A percentile compares a stretch with the other conserved stretches of the same genome.
Conservation (phyloP, 2,113 vertebrate genomes). For the Scomber colias region DNA sequence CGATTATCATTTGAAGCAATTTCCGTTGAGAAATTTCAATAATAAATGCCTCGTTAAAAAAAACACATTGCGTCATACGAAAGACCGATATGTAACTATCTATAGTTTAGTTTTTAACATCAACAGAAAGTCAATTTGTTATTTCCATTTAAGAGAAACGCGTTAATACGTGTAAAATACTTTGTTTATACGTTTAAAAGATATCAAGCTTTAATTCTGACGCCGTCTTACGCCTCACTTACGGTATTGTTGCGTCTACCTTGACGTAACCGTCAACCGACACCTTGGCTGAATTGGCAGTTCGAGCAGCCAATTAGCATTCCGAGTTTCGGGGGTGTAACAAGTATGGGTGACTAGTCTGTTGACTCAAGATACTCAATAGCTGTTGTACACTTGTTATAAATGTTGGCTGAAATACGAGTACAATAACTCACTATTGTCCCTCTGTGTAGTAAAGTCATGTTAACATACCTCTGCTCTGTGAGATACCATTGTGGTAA, state of each 20-base stretch:
- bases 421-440: background rate
- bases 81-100: rapidly evolving
- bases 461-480: too few species aligned
- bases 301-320: constrained; percentile 18
- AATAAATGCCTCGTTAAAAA: constrained; percentile 17
- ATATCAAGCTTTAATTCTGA: constrained; percentile 28
- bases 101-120: rapidly evolving
- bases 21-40: background rate
- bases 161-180: rapidly evolving
- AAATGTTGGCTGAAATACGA: background rate
- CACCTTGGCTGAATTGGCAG: background rate
- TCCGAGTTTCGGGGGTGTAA: background rate
- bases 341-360: too few species aligned
- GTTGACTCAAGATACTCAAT: background rate
- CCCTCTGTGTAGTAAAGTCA: background rate
- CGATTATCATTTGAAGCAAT: rapidly evolving
- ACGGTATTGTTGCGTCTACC: background rate
- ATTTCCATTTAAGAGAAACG: rapidly evolving
- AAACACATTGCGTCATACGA: rapidly evolving
- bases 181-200: background rate
- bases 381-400: background rate
- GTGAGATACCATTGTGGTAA: background rate
- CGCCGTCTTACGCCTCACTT: too few species aligned
- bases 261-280: constrained; percentile 1
- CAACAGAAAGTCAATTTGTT: rapidly evolving